phyloP scores from a whole-genome alignment of 2,888 invertebrate genomes.

The Drosophila rubida region DNA sequence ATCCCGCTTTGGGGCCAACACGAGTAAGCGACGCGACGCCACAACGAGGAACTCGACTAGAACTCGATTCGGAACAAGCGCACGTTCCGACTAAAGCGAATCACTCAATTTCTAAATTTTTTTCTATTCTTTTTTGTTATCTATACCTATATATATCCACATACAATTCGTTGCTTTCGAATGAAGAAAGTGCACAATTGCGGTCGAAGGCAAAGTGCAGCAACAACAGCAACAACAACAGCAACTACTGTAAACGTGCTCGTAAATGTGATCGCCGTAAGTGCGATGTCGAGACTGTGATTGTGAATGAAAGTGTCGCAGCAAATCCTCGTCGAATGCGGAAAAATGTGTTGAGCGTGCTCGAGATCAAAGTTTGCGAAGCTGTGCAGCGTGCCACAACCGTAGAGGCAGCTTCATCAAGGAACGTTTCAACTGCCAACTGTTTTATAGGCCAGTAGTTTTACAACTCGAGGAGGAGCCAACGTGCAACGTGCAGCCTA shows the following conservation, averaged over 20 bases:
- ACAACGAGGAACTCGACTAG: conserved; percentile 8
- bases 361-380: background rate
- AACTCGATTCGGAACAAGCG: conserved; percentile 3
- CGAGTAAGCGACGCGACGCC: background rate
- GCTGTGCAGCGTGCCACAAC: too few relatives aligned
- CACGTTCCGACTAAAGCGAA: conserved; percentile 9
- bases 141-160: background rate
- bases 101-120: conserved; percentile 23
- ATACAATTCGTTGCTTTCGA: conserved; percentile 26
- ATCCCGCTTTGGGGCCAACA: conserved; percentile 10
- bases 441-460: too few relatives aligned
- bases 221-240: conserved; percentile 21
- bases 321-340: conserved; percentile 41
- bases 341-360: conserved; percentile 35
- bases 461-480: too few relatives aligned
- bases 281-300: conserved; percentile 40
- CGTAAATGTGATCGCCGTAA: conserved; percentile 39
- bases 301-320: conserved; percentile 47
- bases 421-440: too few relatives aligned
- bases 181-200: conserved; percentile 71
- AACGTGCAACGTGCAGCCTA: background rate
- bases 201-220: conserved; percentile 30
- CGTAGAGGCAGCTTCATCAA: background rate
- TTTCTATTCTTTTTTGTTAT: conserved; percentile 31
- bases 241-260: conserved; percentile 19